A percentile compares a stretch with the other conserved stretches of the same genome.
Conservation (phyloP, 2,113 vertebrate species). For the Carassius carassius region DNA sequence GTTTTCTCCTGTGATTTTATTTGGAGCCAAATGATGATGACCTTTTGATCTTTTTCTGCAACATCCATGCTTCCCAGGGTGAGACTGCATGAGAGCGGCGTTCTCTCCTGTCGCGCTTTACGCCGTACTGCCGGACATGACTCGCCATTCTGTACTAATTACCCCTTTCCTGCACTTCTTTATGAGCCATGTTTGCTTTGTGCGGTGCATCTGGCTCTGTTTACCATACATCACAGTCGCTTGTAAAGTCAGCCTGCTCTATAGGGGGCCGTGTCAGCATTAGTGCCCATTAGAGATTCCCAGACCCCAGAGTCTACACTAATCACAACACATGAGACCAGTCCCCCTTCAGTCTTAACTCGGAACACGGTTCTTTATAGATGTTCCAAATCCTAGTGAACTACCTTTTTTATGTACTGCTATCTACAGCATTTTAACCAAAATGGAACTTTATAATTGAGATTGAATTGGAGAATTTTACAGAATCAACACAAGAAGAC, state of each 20-base stretch:
- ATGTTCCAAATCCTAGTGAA: not conserved
- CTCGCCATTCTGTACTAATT: constrained; percentile 53
- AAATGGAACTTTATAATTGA: not conserved
- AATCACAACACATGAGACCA: constrained; percentile 5
- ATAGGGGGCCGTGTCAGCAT: constrained; percentile 48
- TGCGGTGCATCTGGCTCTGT: constrained; percentile 54
- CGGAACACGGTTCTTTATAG: not conserved
- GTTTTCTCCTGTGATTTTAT: constrained; percentile 42
- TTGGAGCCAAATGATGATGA: constrained; percentile 24
- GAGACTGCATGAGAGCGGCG: constrained; percentile 45
- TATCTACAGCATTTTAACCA: not conserved
- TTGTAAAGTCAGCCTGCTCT: constrained; percentile 43
- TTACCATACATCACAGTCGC: constrained; percentile 35
- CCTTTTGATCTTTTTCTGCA: constrained; percentile 32
- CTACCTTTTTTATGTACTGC: not conserved
- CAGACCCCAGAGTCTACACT: constrained; percentile 40
- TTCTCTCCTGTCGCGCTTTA: constrained; percentile 54
- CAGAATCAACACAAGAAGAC: not conserved
- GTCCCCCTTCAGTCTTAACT: not conserved
- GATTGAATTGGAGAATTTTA: not conserved
- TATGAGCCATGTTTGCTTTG: constrained; percentile 52
- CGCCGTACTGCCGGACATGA: constrained; percentile 47
- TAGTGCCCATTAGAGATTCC: constrained; percentile 49
- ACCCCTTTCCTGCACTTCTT: constrained; percentile 48
- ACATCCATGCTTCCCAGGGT: constrained; percentile 39